Evolutionary conservation across 2,113 vertebrate species (phyloP).

Genomic region (Vicugna pacos): DNA sequence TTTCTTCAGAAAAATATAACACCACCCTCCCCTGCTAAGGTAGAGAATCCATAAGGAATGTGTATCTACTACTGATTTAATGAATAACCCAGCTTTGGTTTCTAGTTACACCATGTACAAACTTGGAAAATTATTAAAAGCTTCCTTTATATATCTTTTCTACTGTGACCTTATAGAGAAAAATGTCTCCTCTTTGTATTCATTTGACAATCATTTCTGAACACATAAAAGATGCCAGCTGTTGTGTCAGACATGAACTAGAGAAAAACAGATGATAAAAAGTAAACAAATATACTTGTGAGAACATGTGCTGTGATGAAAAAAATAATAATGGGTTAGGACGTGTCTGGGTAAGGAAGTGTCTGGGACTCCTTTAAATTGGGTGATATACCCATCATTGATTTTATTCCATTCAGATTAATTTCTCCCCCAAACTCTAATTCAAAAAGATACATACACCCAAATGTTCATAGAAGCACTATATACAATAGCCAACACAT

Average conservation of each 20-base stretch:
- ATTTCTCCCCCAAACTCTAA: not conserved
- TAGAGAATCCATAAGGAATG: constrained; percentile 7
- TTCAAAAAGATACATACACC: too few relatives aligned
- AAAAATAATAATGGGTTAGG: not conserved
- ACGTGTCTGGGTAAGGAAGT: fast-evolving
- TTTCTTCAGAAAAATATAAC: not conserved
- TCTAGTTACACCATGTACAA: not conserved
- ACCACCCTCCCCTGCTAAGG: not conserved
- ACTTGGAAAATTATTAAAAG: not conserved
- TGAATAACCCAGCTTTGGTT: not conserved
- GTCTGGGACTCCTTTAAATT: not conserved
- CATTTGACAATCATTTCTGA: constrained; percentile 21
- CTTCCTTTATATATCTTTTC: not conserved
- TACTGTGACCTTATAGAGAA: not conserved
- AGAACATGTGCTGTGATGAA: not conserved
- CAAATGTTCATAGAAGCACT: too few relatives aligned
- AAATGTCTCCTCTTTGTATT: not conserved
- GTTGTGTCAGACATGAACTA: not conserved
- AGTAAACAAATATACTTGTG: not conserved
- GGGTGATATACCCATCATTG: not conserved
- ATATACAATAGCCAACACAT: too few relatives aligned
- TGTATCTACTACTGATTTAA: not conserved
- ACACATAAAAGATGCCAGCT: not conserved
- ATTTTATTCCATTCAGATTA: not conserved
- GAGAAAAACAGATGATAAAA: not conserved